A percentile compares a stretch with the other conserved stretches of the same genome.
Conservation (phyloP, 2,113 vertebrate species). For the Potamarius usumacintae region DNA sequence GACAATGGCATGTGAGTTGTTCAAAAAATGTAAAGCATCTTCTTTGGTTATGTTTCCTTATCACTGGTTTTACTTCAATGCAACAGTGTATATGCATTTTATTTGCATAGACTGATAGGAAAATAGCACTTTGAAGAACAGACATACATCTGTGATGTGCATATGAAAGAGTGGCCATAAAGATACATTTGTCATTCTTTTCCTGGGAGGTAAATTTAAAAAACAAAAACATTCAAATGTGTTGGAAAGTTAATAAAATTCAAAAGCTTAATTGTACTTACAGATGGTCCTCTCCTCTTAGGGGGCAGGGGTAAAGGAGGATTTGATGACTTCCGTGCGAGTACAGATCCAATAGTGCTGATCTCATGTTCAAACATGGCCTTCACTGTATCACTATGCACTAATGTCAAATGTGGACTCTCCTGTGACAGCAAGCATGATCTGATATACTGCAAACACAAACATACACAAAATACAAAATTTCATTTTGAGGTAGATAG, state of each 20-base stretch:
- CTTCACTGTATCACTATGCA: constrained; percentile 84
- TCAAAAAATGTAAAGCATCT: background rate
- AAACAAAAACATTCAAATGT: background rate
- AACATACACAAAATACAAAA: constrained; percentile 4
- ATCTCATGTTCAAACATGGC: constrained; percentile 92
- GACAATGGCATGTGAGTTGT: background rate
- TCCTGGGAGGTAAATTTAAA: background rate
- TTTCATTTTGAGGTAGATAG: background rate
- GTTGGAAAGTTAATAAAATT: background rate
- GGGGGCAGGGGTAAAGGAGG: constrained; percentile 91
- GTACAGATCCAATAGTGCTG: constrained; percentile 82
- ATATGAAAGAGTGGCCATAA: background rate
- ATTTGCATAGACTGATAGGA: background rate
- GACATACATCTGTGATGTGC: background rate
- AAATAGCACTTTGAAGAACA: background rate
- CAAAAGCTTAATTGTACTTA: constrained; percentile 50
- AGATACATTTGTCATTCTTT: background rate
- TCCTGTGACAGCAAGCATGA: constrained; percentile 84
- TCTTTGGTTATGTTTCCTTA: background rate
- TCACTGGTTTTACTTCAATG: background rate
- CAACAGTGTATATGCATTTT: background rate
- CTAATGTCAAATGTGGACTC: constrained; percentile 86
- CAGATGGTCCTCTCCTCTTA: constrained; percentile 84
- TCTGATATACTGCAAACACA: constrained; percentile 82
- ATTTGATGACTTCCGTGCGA: constrained; percentile 82